phyloP scores from a whole-genome alignment of 2,888 invertebrate genomes.

The Dorcus hopei region DNA sequence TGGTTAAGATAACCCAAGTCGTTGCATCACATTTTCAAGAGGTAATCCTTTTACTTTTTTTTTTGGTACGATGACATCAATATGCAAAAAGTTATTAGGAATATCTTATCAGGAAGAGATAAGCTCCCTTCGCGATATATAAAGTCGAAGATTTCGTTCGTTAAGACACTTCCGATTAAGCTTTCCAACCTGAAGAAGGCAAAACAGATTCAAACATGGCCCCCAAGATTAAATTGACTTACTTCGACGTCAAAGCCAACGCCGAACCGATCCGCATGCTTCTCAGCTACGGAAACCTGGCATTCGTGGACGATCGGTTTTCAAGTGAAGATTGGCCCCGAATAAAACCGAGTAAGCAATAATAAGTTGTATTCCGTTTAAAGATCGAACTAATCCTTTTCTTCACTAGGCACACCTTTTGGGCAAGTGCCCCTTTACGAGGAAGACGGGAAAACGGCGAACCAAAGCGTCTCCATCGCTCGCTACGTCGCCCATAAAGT shows the following conservation, averaged over 20 bases:
- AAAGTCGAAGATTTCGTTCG: no score
- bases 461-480: slow-evolving; percentile 59
- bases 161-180: not conserved
- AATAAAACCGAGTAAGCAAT: slow-evolving; percentile 54
- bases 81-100: no score
- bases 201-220: slow-evolving; percentile 29
- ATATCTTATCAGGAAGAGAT: no score
- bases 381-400: not conserved
- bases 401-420: slow-evolving; percentile 55
- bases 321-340: slow-evolving; percentile 11
- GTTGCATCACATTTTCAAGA: no score
- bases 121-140: no score
- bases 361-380: slow-evolving; percentile 35
- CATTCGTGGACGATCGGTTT: slow-evolving; percentile 15
- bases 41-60: no score
- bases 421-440: slow-evolving; percentile 63
- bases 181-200: not conserved
- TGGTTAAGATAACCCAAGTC: no score
- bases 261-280: slow-evolving; percentile 19
- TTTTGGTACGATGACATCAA: no score
- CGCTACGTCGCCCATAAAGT: slow-evolving; percentile 62
- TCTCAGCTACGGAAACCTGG: slow-evolving; percentile 15
- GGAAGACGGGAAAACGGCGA: slow-evolving; percentile 59
- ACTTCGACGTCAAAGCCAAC: slow-evolving; percentile 37
- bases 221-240: slow-evolving; percentile 29